phyloP scores from a whole-genome alignment of 2,888 invertebrate genomes.

The Cremastobaeus sp. region DNA sequence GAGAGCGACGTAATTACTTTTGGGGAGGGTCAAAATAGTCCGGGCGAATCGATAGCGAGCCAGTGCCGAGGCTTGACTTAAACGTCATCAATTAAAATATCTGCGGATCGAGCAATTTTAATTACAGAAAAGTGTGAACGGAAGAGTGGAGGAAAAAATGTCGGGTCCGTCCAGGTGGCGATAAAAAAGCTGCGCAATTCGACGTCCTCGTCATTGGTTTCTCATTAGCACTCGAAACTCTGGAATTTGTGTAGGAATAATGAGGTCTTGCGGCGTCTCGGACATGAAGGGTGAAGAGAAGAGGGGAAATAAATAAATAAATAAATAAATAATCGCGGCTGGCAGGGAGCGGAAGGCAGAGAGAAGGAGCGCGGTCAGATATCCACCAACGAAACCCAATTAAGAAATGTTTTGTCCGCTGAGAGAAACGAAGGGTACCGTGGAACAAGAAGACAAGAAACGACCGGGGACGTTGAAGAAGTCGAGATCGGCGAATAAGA shows the following conservation, averaged over 20 bases:
- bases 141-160: conserved; percentile 26
- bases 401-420: conserved; percentile 78
- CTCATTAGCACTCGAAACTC: conserved; percentile 60
- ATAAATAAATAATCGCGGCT: conserved; percentile 69
- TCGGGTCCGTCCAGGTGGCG: conserved; percentile 39
- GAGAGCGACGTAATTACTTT: neutral
- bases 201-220: conserved; percentile 62
- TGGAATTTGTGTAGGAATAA: conserved; percentile 52
- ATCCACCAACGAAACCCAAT: conserved; percentile 75
- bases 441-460: conserved; percentile 57
- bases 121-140: conserved; percentile 47
- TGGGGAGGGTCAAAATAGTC: too few relatives aligned
- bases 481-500: conserved; percentile 60
- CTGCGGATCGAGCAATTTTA: conserved; percentile 55
- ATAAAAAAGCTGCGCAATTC: conserved; percentile 53
- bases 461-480: conserved; percentile 60
- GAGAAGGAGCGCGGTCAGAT: conserved; percentile 62
- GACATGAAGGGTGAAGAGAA: conserved; percentile 41
- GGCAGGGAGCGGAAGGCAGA: conserved; percentile 45
- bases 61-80: conserved; percentile 3
- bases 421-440: conserved; percentile 65
- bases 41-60: too few relatives aligned
- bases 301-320: conserved; percentile 48
- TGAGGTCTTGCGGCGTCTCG: conserved; percentile 46
- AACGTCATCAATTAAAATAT: conserved; percentile 62